A percentile compares a stretch with the other conserved stretches of the same genome.
Evolutionary conservation across 2,113 vertebrate genomes (phyloP).

Genomic region (Phrynocephalus versicolor): DNA sequence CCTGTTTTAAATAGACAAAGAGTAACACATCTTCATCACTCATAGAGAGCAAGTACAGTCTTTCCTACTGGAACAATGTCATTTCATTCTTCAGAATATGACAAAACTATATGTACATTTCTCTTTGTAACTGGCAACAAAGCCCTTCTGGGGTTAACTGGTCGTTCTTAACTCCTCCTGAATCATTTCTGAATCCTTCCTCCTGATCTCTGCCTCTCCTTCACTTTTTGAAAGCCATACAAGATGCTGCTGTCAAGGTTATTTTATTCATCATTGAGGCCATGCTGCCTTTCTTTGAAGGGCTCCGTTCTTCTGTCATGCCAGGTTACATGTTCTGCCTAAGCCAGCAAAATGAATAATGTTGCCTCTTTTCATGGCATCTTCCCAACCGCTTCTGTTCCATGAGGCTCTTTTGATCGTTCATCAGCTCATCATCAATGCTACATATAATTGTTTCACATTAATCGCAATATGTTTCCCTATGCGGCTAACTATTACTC

Average conservation of each 20-base stretch:
- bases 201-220: not conserved
- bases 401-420: not conserved
- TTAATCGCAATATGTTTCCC: not conserved
- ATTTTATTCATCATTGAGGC: not conserved
- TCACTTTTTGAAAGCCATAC: not conserved
- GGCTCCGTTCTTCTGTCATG: not conserved
- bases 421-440: conserved; percentile 5
- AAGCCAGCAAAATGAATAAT: not conserved
- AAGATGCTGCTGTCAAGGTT: conserved; percentile 11
- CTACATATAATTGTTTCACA: conserved; percentile 7
- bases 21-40: too few relatives aligned
- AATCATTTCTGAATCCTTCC: not conserved
- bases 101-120: not conserved
- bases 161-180: not conserved
- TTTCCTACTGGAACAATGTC: too few relatives aligned
- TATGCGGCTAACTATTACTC: not conserved
- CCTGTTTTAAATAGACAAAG: too few relatives aligned
- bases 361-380: not conserved
- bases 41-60: too few relatives aligned
- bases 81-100: too few relatives aligned
- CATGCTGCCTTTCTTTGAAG: not conserved
- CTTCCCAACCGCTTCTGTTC: not conserved
- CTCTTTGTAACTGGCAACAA: not conserved
- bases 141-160: not conserved
- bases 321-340: not conserved